A percentile compares a stretch with the other conserved stretches of the same genome.
Evolutionary conservation across 1,140 invertebrate genomes (phyloP).

Genomic region (Kradibia gibbosae): DNA sequence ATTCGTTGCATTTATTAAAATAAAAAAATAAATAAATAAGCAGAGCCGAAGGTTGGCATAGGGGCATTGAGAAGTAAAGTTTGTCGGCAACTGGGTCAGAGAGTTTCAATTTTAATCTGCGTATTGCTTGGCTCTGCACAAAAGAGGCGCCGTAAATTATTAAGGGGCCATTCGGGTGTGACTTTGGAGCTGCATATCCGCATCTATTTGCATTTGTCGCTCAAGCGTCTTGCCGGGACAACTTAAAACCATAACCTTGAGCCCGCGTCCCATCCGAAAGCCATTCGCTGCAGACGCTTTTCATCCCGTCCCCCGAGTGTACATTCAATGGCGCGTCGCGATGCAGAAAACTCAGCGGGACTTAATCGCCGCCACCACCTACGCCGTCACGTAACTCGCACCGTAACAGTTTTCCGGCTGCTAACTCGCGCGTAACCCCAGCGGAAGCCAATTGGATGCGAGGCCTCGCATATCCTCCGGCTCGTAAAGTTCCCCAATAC

Average conservation of each 20-base stretch:
- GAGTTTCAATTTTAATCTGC: not conserved
- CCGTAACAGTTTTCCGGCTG: not conserved
- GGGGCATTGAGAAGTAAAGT: too few relatives aligned
- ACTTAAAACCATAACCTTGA: constrained; percentile 7
- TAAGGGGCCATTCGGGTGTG: not conserved
- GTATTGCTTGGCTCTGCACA: not conserved
- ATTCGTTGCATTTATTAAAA: too few relatives aligned
- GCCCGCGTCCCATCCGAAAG: not conserved
- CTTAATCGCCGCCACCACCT: constrained; percentile 11
- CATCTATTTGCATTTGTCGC: not conserved
- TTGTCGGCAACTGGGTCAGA: not conserved
- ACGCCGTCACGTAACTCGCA: not conserved
- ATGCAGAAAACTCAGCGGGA: not conserved
- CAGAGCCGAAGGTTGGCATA: too few relatives aligned
- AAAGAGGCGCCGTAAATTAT: not conserved
- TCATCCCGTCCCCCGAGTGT: too few relatives aligned
- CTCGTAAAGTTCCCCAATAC: constrained; percentile 28
- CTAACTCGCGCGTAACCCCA: not conserved
- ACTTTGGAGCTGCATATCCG: not conserved
- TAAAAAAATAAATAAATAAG: too few relatives aligned
- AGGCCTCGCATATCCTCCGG: constrained; percentile 13
- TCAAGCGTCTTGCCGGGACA: not conserved
- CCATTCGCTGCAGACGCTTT: not conserved
- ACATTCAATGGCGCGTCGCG: not conserved
- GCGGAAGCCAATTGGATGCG: constrained; percentile 2